Conservation (phyloP, 1,140 invertebrate species). For the Philaenus spumarius region DNA sequence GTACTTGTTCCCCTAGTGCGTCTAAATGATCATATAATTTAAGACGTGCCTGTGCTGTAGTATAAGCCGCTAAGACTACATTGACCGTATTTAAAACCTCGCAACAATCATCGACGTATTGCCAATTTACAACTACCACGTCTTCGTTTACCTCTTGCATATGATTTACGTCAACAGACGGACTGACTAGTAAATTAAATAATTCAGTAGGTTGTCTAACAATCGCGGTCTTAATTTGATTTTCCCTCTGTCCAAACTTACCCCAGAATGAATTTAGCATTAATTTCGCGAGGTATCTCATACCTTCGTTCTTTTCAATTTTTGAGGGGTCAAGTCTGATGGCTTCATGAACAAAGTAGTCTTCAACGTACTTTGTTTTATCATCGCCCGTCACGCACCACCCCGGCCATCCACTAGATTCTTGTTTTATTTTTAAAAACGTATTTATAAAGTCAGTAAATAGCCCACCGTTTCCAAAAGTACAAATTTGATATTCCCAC, state of each 20-base stretch:
- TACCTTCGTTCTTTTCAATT: conserved; percentile 37
- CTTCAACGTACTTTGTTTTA: conserved; percentile 30
- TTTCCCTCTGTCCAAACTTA: conserved; percentile 32
- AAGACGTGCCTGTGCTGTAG: conserved; percentile 38
- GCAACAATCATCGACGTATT: conserved; percentile 21
- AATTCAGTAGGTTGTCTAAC: conserved; percentile 28
- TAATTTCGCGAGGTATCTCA: conserved; percentile 33
- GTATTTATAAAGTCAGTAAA: conserved; percentile 33
- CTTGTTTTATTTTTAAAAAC: conserved; percentile 38
- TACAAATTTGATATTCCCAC: conserved; percentile 34
- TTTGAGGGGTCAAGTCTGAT: conserved; percentile 34
- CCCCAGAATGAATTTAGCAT: conserved; percentile 37
- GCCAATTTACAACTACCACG: conserved; percentile 28
- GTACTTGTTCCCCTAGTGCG: conserved; percentile 29
- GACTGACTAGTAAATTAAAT: conserved; percentile 31
- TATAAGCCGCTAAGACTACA: conserved; percentile 37
- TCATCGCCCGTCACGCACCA: conserved; percentile 31
- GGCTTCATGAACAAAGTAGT: conserved; percentile 36
- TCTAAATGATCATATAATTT: conserved; percentile 38
- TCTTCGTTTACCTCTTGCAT: conserved; percentile 29
- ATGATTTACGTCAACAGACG: conserved; percentile 22
- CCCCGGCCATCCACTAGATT: conserved; percentile 33
- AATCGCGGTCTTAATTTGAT: conserved; percentile 30
- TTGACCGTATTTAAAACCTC: conserved; percentile 26
- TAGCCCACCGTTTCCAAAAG: conserved; percentile 27